Evolutionary conservation across 2,113 vertebrate species (phyloP), one percentile per base, ranked within the genome.

Genomic region (Erythrocercus mccallii): DNA sequence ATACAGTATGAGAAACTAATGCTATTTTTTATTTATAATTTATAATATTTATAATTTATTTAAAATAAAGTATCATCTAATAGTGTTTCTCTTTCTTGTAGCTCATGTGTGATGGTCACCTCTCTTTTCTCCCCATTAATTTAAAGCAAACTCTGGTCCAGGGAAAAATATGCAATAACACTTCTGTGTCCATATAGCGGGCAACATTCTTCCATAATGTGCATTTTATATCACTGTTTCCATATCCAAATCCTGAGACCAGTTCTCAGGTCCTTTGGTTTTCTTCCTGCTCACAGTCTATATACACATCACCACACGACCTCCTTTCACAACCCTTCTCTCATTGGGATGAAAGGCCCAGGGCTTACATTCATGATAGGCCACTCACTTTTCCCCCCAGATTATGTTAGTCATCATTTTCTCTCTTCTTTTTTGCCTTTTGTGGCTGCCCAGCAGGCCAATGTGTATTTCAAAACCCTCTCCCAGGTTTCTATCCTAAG

Each of bases 51-150:
- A 40, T 40, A 40, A 40, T 40, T 9, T 45, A 79, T 68, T n/a
- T n/a, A n/a, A n/a, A n/a, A n/a, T n/a, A n/a, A n/a, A 62, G 66
- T 33, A 40, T 42, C 12, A 42, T 50, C 44, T 58, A 44, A 35
- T 15, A 13, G 12, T 24, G 2, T 5, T 81, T 14, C 51, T 47
- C 13, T 37, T 86, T 74, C 65, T 81, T 78, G n/a, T 25, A 81
- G 30, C 18, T 79, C 35, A 62, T 1, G 3, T 44, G 13, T 12
- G 19, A 42, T 35, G 11, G 38, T 9, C 0, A 1, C 7, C 21
- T 62, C 19, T 53, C 9, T 89, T 94, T 18, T 81, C 10, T 17
- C 19, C 28, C 37, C 9, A 23, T 60, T 68, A 62, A 53, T 68
- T 81, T 71, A 62, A 73, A 87, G 19, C 7, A 58, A 28, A 31